Base-by-base conservation (phyloP, 2,797 vertebrate genomes). In the Mergus octosetaceus region DNA sequence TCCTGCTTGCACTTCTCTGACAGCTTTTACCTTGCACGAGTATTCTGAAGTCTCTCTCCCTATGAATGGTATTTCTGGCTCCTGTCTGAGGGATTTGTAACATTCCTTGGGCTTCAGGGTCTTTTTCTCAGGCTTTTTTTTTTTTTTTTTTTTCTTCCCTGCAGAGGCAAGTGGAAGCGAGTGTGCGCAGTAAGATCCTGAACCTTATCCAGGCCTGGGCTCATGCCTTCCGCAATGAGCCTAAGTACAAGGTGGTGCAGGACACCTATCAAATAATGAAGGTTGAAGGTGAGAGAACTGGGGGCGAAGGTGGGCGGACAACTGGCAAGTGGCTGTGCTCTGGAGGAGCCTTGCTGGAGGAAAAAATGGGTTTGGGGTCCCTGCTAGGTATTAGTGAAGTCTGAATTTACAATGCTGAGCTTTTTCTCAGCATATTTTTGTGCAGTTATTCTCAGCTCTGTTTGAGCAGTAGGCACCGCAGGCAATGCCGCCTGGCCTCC, bases 261-360 rank as follows among this genome's bases (percentile, higher is more conserved):
- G 99, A 99, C 96, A 99, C 99, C 22, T 99, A 99, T 81, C 99
- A 99, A 97, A 99, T 99, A 90, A 99, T 99, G 99, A 99, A 99
- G 97, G 99, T 99, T 70, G 99, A 99, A 98, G 99, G 99, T 99
- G 97, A 98, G 80, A n/a, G 80, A 14, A 12, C 11, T 32, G 69
- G 3, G 18, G 51, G 69, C 7, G 8, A 24, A 25, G n/a, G 27
- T n/a, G 22, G n/a, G 36, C 34, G 32, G 10, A 38, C 66, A n/a
- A 2, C 0, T 64, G 56, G 8, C 53, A 15, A n/a, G 49, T 21
- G 61, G 43, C 61, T 72, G 62, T 58, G 70, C 38, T 74, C 14
- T 38, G 58, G 69, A 47, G 58, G 30, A 69, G 69, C 54, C 10
- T 27, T 51, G 20, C 30, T 17, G 69, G 28, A 54, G 47, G 36